Percentiles rank a stretch among this genome's conserved stretches.
Evolutionary conservation across 1,140 invertebrate genomes (phyloP).

Genomic region (Pararge aegeria): DNA sequence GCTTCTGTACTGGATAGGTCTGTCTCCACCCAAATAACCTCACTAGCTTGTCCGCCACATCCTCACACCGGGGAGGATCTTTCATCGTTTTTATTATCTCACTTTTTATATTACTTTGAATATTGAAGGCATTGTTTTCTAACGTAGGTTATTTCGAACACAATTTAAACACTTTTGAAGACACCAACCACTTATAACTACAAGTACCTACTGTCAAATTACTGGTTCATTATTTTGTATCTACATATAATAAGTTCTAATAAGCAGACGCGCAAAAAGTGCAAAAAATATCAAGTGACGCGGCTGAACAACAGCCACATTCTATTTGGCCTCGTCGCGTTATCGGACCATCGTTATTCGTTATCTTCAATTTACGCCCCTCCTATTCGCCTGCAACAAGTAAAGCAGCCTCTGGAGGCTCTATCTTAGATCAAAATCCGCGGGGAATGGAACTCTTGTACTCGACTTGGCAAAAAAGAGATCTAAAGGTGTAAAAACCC

Average conservation of each 20-base stretch:
- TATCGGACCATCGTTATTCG: constrained; percentile 55
- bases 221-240: background rate
- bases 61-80: constrained; percentile 73
- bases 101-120: background rate
- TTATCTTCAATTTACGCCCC: constrained; percentile 61
- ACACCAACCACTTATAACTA: background rate
- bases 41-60: constrained; percentile 85
- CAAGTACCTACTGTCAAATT: background rate
- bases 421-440: constrained; percentile 2
- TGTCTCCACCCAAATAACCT: constrained; percentile 87
- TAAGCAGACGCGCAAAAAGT: constrained; percentile 35
- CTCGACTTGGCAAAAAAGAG: background rate
- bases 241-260: background rate
- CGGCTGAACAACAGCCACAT: constrained; percentile 24
- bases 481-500: too few relatives aligned
- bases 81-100: constrained; percentile 51
- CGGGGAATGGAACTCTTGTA: background rate
- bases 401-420: constrained; percentile 5
- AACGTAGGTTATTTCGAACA: background rate
- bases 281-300: constrained; percentile 36
- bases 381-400: constrained; percentile 20
- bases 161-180: background rate
- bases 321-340: constrained; percentile 44
- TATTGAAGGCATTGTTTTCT: constrained; percentile 6
- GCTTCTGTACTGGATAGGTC: constrained; percentile 87